Conservation (phyloP, 2,888 invertebrate species). For the Scaptodrosophila latifasciaeformis region DNA sequence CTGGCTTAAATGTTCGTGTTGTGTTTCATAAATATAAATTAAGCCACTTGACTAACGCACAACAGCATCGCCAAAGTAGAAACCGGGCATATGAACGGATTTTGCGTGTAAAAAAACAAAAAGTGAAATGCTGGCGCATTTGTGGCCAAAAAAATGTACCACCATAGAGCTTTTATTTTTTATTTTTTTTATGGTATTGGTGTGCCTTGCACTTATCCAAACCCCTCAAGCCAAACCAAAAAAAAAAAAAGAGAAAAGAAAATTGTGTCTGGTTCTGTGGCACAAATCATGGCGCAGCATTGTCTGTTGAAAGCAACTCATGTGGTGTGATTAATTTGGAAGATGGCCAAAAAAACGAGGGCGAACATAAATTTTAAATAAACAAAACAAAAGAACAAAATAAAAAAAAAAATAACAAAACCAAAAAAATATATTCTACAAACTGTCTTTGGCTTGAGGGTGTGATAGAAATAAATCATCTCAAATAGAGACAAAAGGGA, state of each 20-base stretch:
- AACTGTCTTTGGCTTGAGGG: too few species aligned
- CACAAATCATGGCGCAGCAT: constrained; percentile 60
- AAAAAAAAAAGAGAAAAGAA: background rate
- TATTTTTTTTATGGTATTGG: too few species aligned
- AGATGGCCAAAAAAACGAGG: constrained; percentile 54
- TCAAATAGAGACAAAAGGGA: too few species aligned
- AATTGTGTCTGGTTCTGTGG: constrained; percentile 30
- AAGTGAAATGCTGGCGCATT: constrained; percentile 45
- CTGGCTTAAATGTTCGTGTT: constrained; percentile 43
- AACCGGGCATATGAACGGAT: too few species aligned
- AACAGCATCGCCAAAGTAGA: constrained; percentile 15
- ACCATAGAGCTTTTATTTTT: too few species aligned
- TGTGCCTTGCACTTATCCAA: too few species aligned
- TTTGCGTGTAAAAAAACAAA: constrained; percentile 19
- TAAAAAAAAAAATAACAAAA: too few species aligned
- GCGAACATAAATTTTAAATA: background rate
- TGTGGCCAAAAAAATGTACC: constrained; percentile 26
- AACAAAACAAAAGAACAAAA: background rate
- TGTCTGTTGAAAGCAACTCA: constrained; percentile 62
- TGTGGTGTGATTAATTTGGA: constrained; percentile 65
- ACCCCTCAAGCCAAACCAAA: too few species aligned
- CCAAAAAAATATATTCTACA: too few species aligned
- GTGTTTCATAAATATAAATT: constrained; percentile 63
- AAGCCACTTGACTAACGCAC: constrained; percentile 66
- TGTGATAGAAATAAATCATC: too few species aligned